Evolutionary conservation across 2,888 invertebrate genomes (phyloP).

Genomic region (Lasius fuliginosus): DNA sequence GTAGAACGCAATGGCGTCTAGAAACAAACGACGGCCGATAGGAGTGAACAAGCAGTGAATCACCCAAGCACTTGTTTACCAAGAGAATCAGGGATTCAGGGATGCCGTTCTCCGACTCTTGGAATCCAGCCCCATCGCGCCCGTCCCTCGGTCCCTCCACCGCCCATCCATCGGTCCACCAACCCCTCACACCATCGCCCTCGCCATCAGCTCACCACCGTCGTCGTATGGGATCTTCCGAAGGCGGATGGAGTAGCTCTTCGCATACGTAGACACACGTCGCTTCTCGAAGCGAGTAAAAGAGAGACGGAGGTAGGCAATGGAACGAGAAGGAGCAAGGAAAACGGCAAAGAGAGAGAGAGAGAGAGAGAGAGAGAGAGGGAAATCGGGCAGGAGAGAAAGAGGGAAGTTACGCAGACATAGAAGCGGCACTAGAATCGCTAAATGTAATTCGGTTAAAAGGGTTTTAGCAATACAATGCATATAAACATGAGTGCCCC

Average conservation of each 20-base stretch:
- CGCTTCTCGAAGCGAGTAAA: constrained; percentile 35
- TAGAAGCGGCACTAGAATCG: constrained; percentile 83
- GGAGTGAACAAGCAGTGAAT: constrained; percentile 85
- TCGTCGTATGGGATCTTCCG: constrained; percentile 52
- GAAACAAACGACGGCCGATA: constrained; percentile 85
- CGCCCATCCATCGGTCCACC: constrained; percentile 29
- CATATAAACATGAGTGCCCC: constrained; percentile 85
- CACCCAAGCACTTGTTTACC: constrained; percentile 86
- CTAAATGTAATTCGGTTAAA: constrained; percentile 86
- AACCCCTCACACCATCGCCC: constrained; percentile 35
- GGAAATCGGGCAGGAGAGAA: neutral
- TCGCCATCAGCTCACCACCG: constrained; percentile 56
- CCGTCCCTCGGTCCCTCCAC: constrained; percentile 5
- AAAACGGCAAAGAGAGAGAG: constrained; percentile 19
- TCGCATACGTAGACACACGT: constrained; percentile 55
- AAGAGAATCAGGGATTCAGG: constrained; percentile 85
- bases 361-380: constrained; percentile 9
- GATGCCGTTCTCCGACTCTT: constrained; percentile 81
- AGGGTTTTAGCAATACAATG: constrained; percentile 86
- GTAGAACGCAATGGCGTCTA: constrained; percentile 83
- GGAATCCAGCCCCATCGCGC: constrained; percentile 79
- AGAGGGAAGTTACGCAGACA: constrained; percentile 68
- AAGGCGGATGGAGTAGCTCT: constrained; percentile 52
- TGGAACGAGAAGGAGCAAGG: constrained; percentile 13
- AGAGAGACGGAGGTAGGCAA: constrained; percentile 41